phyloP scores from a whole-genome alignment of 2,113 vertebrate genomes.

The Centropus unirufus region DNA sequence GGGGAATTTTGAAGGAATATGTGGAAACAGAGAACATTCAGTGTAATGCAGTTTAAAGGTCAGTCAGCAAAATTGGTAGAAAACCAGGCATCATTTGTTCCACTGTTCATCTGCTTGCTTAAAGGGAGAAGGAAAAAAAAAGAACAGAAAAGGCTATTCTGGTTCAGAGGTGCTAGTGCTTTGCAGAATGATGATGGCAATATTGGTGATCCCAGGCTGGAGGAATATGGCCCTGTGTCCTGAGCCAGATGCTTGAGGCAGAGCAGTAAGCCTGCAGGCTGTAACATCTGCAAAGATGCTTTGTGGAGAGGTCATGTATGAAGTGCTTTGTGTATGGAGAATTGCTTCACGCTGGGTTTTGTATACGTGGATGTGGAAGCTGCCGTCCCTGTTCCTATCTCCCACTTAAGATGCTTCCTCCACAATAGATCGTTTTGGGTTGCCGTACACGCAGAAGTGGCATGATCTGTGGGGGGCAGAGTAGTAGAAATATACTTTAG shows the following conservation, averaged over 20 bases:
- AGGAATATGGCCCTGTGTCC: not conserved
- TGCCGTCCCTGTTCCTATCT: not conserved
- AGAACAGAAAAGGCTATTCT: not conserved
- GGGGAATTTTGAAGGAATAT: not conserved
- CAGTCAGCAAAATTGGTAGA: not conserved
- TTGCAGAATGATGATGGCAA: not conserved
- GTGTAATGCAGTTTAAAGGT: not conserved
- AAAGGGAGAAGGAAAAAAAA: not conserved
- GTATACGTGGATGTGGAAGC: not conserved
- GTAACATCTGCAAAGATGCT: accelerated
- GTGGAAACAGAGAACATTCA: not conserved
- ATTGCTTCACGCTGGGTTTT: not conserved
- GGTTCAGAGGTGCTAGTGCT: not conserved
- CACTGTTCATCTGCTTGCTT: not conserved
- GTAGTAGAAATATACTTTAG: not conserved
- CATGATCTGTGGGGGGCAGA: not conserved
- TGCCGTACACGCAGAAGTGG: not conserved
- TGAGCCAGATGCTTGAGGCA: not conserved
- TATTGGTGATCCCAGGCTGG: not conserved
- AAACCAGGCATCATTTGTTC: not conserved
- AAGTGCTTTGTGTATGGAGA: not conserved
- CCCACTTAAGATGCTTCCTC: not conserved
- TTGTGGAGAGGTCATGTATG: accelerated
- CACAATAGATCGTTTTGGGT: not conserved
- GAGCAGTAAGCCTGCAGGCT: not conserved